Evolutionary conservation across 2,888 invertebrate species (phyloP), one percentile per base, ranked within the genome.

Genomic region (Bembecia ichneumoniformis): DNA sequence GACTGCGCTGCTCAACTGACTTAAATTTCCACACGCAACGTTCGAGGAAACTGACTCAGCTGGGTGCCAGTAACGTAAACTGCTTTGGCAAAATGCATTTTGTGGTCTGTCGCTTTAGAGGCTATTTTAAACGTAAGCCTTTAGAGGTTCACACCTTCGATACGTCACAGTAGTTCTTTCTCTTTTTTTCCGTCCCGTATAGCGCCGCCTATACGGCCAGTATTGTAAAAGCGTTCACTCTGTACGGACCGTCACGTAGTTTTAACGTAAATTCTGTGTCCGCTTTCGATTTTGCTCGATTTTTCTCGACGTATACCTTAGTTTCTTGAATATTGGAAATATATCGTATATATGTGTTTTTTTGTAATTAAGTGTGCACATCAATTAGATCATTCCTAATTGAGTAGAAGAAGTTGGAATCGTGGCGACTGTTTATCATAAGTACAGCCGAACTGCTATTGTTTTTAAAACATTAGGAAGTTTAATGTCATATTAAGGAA

Each of bases 1-100:
- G 80, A 67, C 63, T 65, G 61, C 60, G 60, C 74, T 71, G 59
- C 66, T 77, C 71, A 64, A 65, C 61, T 61, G 65, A 74, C 75
- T 83, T 74, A 68, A 77, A 76, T 86, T 84, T 86, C 74, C 84
- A 77, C 77, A 74, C 67, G 65, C 68, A 71, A 71, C 62, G 68
- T 74, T 74, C 71, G 72, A 75, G 77, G 77, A 83, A 84, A 84
- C 77, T 77, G 74, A 77, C 75, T 78, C 77, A 79, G 79, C 80
- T 77, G 77, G 62, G 60, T 64, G 58, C 53, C 51, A 56, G 52
- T 53, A 56, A 49, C 40, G 1, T 15, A 48, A 52, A 28, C 28
- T 11, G 34, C 35, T 49, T 46, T 54, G 43, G 54, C 50, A 75
- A 71, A 70, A 55, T 74, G 62, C 52, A 56, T 77, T 70, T 63